phyloP scores from a whole-genome alignment of 2,797 vertebrate genomes.

The Eremophila alpestris region DNA sequence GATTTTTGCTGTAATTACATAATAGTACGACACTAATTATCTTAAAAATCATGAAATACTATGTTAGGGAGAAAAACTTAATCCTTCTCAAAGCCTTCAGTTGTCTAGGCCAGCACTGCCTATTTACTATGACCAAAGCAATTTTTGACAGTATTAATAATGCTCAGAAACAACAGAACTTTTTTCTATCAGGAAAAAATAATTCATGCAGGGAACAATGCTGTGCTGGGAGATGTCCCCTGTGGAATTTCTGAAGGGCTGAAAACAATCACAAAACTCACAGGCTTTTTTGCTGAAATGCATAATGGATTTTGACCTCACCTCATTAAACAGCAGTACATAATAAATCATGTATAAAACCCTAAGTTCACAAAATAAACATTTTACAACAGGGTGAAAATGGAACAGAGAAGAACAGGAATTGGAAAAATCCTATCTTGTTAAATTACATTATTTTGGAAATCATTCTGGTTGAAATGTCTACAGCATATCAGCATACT shows the following conservation, averaged over 20 bases:
- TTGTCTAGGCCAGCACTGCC: background rate
- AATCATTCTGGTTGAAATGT: background rate
- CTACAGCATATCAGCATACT: background rate
- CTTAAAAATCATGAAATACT: background rate
- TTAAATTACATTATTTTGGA: background rate
- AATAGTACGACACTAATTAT: background rate
- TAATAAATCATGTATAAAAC: background rate
- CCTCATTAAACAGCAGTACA: constrained; percentile 31
- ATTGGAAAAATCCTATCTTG: background rate
- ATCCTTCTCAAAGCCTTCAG: background rate
- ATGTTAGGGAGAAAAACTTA: background rate
- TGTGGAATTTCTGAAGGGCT: constrained; percentile 17
- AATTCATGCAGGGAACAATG: background rate
- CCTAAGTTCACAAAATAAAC: background rate
- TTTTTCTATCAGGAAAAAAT: background rate
- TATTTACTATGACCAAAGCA: background rate
- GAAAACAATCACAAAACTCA: background rate
- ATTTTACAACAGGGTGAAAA: background rate
- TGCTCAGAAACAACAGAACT: background rate
- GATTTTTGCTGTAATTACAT: background rate
- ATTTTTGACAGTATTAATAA: background rate
- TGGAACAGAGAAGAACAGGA: background rate
- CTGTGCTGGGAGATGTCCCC: background rate
- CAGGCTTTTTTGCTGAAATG: constrained; percentile 11
- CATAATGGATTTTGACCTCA: constrained; percentile 14